phyloP scores from a whole-genome alignment of 1,140 invertebrate species.

The Cyclargus thomasi region DNA sequence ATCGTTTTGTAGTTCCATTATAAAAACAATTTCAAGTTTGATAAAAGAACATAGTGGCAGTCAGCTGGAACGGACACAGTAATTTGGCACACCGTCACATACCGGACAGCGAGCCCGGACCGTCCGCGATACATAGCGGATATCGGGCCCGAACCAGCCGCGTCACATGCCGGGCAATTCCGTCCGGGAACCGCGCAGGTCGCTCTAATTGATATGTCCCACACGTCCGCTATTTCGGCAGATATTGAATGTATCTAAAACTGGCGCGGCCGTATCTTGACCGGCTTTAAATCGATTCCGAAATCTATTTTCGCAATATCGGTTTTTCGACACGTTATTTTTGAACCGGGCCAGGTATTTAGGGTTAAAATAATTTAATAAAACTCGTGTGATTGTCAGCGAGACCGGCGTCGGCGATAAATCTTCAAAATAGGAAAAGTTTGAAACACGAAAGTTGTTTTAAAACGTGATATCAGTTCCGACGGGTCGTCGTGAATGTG shows the following conservation, averaged over 20 bases:
- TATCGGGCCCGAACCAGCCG: not conserved
- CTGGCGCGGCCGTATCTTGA: not conserved
- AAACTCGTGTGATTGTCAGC: not conserved
- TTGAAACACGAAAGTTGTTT: not conserved
- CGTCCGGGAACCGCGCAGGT: too few species aligned
- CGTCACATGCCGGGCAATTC: not conserved
- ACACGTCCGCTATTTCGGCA: not conserved
- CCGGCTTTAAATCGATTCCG: not conserved
- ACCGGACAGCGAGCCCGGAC: too few species aligned
- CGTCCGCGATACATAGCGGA: too few species aligned
- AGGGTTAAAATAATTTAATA: not conserved
- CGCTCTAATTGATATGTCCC: not conserved
- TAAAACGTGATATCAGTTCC: not conserved
- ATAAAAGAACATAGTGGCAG: not conserved
- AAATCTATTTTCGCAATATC: not conserved
- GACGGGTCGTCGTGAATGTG: not conserved
- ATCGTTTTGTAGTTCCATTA: too few species aligned
- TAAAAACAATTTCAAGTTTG: too few species aligned
- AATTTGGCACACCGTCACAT: not conserved
- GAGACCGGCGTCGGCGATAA: not conserved
- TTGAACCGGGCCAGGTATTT: not conserved
- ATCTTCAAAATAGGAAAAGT: constrained; percentile 3
- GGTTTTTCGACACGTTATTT: too few species aligned
- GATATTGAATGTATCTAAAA: not conserved
- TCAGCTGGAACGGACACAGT: not conserved